Evolutionary conservation across 2,888 invertebrate species (phyloP), one percentile per base, ranked within the genome.

Genomic region (Trissoscelio sp.): DNA sequence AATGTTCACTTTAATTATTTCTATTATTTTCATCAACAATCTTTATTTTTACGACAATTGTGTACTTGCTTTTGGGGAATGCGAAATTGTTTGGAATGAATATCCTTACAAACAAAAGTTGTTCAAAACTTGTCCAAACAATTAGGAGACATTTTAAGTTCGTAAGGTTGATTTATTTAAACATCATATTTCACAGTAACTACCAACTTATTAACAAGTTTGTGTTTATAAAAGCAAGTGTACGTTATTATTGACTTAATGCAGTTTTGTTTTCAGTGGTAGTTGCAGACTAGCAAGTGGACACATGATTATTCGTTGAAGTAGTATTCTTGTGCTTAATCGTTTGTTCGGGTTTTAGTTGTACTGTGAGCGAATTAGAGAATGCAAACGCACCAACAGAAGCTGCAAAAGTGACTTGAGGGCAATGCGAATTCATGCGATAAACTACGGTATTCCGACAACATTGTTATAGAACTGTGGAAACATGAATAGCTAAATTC

Each of bases 391-490:
- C 24, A 37, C 48, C 16, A 39, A 37, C 20, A 28, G 60, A 57
- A 72, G 51, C 39, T 60, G 18, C 24, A 60, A 60, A 72, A 72
- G 48, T 48, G 60, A 72, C 60, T 72, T 31, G 42, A 58, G 60
- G 72, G 60, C 72, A 72, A 39, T 46, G 53, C 39, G 31, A 62
- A 62, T 72, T 72, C 60, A 51, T 72, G 60, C 60, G 53, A 51
- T 72, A 62, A 72, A 60, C 57, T 60, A 46, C 53, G 6, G 31
- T 37, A 48, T 51, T 51, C 18, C 34, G 9, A 22, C 18, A 73
- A 53, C 62, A 44, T 60, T 73, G 62, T 64, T 73, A 53, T 44
- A 24, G 11, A 22, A 51, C 51, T 46, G 22, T 39, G 6, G 37
- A 31, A 24, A 46, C 16, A 20, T 58, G 55, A 70, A 70, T 58